Conservation (phyloP, 2,888 invertebrate genomes). For the Steinernema scapterisci region DNA sequence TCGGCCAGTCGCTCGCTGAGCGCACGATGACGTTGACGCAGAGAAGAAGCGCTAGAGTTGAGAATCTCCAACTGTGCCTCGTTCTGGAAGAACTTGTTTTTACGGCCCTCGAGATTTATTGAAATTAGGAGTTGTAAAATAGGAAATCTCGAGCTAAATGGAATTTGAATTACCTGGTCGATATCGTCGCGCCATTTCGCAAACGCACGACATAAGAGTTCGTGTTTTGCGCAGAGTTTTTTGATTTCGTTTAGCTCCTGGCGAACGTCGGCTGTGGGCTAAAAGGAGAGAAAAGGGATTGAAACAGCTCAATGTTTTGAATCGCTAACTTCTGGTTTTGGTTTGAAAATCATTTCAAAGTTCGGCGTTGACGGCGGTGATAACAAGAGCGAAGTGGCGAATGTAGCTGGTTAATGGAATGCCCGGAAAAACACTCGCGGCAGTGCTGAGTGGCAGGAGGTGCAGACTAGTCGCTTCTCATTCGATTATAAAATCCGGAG, state of each 20-base stretch:
- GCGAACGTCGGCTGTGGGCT: conserved; percentile 40
- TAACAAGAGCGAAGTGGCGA: background rate
- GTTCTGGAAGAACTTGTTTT: conserved; percentile 47
- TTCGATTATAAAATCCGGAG: conserved; percentile 18
- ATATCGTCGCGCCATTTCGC: conserved; percentile 42
- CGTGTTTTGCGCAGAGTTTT: conserved; percentile 51
- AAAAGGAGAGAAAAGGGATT: background rate
- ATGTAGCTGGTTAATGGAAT: background rate
- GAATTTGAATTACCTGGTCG: conserved; percentile 39
- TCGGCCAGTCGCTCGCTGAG: conserved; percentile 52
- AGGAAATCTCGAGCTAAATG: too few relatives aligned
- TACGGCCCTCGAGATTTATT: too few relatives aligned
- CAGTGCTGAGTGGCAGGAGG: conserved; percentile 27
- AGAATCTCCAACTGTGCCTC: conserved; percentile 62
- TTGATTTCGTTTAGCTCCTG: conserved; percentile 50
- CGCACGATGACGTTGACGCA: conserved; percentile 56
- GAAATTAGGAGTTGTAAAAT: too few relatives aligned
- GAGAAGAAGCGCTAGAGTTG: conserved; percentile 56
- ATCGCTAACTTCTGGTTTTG: conserved; percentile 23
- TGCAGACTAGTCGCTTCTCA: conserved; percentile 21
- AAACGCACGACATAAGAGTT: conserved; percentile 47
- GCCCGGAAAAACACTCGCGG: conserved; percentile 1
- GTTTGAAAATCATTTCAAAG: conserved; percentile 1
- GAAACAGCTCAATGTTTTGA: background rate
- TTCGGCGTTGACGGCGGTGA: too few relatives aligned